phyloP scores from a whole-genome alignment of 1,140 invertebrate genomes.

The Procambarus virginalis region DNA sequence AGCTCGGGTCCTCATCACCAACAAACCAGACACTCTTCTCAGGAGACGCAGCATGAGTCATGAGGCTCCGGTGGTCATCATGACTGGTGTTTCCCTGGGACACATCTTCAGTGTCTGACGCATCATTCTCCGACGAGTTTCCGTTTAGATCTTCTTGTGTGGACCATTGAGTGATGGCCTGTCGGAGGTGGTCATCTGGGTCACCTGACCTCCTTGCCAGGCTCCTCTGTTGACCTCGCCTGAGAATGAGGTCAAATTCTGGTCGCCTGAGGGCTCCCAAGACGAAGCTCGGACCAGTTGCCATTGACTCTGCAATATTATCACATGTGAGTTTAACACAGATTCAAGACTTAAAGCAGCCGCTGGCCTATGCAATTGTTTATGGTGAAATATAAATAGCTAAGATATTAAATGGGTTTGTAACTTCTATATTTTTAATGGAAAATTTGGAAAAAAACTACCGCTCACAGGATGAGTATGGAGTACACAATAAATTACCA shows the following conservation, averaged over 20 bases:
- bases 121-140: background rate
- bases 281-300: constrained; percentile 43
- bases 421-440: too few relatives aligned
- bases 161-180: background rate
- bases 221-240: constrained; percentile 12
- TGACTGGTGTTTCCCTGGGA: background rate
- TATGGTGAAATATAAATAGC: too few relatives aligned
- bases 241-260: constrained; percentile 55
- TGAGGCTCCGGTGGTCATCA: background rate
- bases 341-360: too few relatives aligned
- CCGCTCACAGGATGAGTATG: too few relatives aligned
- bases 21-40: constrained; percentile 55
- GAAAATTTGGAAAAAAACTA: too few relatives aligned
- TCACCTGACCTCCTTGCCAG: too few relatives aligned
- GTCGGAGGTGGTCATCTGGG: background rate
- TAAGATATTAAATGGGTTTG: too few relatives aligned
- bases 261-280: constrained; percentile 44
- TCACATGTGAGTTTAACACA: too few relatives aligned
- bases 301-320: background rate
- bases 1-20: background rate
- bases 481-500: too few relatives aligned
- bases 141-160: background rate
- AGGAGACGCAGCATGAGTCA: too few relatives aligned
- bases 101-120: background rate
- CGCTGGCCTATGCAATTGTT: too few relatives aligned